Evolutionary conservation across 1,140 invertebrate genomes (phyloP).

Genomic region (Drosophila teissieri): DNA sequence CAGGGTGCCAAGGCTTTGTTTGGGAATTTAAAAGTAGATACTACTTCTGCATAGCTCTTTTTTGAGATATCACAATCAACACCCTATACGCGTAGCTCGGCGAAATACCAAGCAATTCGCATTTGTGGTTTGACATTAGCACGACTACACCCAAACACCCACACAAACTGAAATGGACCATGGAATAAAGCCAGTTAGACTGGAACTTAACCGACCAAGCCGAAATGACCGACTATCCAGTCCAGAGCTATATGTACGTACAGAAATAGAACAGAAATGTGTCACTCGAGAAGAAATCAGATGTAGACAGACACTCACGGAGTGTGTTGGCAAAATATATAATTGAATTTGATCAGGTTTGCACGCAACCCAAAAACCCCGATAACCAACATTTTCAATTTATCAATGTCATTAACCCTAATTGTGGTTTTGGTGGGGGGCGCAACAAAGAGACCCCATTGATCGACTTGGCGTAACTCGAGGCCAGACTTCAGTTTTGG

Average conservation of each 20-base stretch:
- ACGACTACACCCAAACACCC: conserved; percentile 26
- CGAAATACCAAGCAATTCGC: conserved; percentile 25
- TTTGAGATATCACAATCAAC: neutral
- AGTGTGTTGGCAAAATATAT: conserved; percentile 55
- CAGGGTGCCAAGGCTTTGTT: conserved; percentile 15
- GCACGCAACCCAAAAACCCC: conserved; percentile 63
- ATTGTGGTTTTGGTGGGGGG: conserved; percentile 36
- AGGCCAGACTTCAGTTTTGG: conserved; percentile 30
- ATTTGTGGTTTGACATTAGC: conserved; percentile 38
- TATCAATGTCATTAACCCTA: conserved; percentile 77
- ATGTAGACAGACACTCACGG: neutral
- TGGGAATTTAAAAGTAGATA: too few relatives aligned
- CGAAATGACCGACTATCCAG: conserved; percentile 29
- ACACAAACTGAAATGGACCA: conserved; percentile 39
- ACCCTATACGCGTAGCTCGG: conserved; percentile 37
- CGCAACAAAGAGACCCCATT: conserved; percentile 38
- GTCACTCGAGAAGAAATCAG: conserved; percentile 15
- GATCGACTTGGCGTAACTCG: conserved; percentile 29
- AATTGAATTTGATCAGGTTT: conserved; percentile 69
- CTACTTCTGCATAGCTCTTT: neutral
- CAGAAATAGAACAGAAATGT: conserved; percentile 28
- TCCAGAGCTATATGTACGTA: neutral
- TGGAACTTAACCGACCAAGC: conserved; percentile 37
- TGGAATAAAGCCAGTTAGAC: conserved; percentile 30
- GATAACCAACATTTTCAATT: conserved; percentile 70